Base-by-base conservation (phyloP, 2,113 vertebrate genomes). In the Pungitius pungitius region DNA sequence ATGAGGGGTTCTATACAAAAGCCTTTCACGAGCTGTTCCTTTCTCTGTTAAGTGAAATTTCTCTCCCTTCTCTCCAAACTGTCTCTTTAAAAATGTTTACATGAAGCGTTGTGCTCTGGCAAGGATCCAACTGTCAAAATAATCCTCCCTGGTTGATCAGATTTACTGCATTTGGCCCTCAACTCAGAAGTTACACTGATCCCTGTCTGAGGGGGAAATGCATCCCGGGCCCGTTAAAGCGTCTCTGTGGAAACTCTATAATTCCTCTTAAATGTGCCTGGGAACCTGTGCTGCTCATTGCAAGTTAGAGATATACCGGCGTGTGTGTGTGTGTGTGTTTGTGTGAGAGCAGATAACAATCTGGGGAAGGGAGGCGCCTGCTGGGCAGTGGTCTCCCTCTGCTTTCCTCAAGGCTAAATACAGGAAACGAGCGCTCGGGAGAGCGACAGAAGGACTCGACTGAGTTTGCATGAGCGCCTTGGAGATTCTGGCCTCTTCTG, bases 371-470 rank as follows among this genome's bases (percentile, higher is more conserved):
- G 73, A 87, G 87, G 85, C 73, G 83, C 84, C 87, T 86, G 79
- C 80, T 88, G 77, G 88, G 80, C 88, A 90, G 81, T 86, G 85
- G 73, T 86, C 82, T 69, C 77, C 67, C 75, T 75, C 55, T 52
- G 65, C 84, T 86, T 86, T 88, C 75, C 81, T 85, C 77, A 63
- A 76, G 81, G 89, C 87, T 88, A 89, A 91, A 90, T 89, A 83
- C 89, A 90, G 90, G 89, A 91, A 90, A 90, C 81, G 81, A 87
- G 85, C 2, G 17, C 75, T 63, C 73, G 81, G 75, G 82, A 82
- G 74, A 10, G 6, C 69, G 83, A 87, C 88, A 84, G 85, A 74
- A 78, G 69, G 78, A 85, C 82, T 81, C 76, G 71, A 83, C 83
- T 85, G 77, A 81, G 77, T 75, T 55, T 69, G 79, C 81, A 55